Base-by-base conservation (phyloP, 2,888 invertebrate species). In the Polietes domitor region DNA sequence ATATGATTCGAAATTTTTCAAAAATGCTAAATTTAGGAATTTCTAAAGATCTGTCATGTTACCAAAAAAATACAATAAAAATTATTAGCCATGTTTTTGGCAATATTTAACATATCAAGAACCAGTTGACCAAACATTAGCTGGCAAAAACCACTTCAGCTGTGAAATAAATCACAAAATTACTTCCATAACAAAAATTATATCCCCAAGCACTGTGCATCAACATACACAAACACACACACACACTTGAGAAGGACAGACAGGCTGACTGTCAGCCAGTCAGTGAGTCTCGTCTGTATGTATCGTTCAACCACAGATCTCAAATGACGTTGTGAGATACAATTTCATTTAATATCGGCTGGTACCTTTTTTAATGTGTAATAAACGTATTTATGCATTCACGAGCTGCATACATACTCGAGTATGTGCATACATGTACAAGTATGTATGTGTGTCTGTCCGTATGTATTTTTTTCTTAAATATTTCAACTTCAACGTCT, bases 281-380 rank as follows among this genome's bases (percentile, higher is more conserved):
- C 32, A 43, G 47, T 43, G n/a, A 21, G 41, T 24, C 5, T 43
- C n/a, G 61, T 61, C 17, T 24, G 10, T 24, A 28, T 77, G 73
- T 55, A 76, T 76, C 61, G 75, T 58, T 65, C 12, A 83, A 84
- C 84, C 84, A 81, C 84, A 84, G 81, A 79, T 84, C 84, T 84
- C 84, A 73, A 61, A 81, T 84, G 76, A 76, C 84, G 50, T 50
- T 73, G 9, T 26, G 53, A 76, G 81, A 81, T 84, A 70, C 26
- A 84, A 84, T 84, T 84, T 84, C 84, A 84, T 73, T 80, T 58
- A 43, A 24, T 32, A 41, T 65, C 19, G 32, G 32, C 19, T 41
- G 17, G 17, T 65, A 68, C 68, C 41, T 68, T 68, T 58, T 63
- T 68, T 43, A 68, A 68, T 68, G 68, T 43, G 21, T 58, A 65